Conservation (phyloP, 2,113 vertebrate species). For the Romanogobio albipinnatus region DNA sequence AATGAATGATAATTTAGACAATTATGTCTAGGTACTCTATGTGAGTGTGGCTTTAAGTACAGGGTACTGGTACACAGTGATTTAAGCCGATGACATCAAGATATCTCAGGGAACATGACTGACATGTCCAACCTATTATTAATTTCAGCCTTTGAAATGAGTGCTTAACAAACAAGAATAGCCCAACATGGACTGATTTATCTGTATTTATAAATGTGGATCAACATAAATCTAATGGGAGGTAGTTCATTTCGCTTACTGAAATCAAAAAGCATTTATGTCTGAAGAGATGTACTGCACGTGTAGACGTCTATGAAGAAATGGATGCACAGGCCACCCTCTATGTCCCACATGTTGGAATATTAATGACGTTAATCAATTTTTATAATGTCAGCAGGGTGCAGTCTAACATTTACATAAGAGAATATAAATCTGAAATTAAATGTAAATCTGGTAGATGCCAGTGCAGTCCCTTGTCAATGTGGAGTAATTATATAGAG, state of each 20-base stretch:
- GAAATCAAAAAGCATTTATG: background rate
- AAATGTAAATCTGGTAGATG: constrained; percentile 72
- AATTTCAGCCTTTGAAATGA: background rate
- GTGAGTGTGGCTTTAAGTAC: background rate
- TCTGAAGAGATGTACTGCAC: background rate
- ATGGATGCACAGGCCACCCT: constrained; percentile 40
- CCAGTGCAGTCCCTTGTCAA: constrained; percentile 61
- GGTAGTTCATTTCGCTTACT: constrained; percentile 23
- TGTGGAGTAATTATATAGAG: constrained; percentile 59
- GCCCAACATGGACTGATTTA: constrained; percentile 8
- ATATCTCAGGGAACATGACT: background rate
- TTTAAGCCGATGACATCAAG: background rate
- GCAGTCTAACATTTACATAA: constrained; percentile 80
- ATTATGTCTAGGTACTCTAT: background rate
- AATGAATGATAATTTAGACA: constrained; percentile 23
- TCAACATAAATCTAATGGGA: constrained; percentile 26
- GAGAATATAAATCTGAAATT: constrained; percentile 77
- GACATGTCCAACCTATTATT: background rate
- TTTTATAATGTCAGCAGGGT: constrained; percentile 79
- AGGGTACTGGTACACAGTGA: background rate
- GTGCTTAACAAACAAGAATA: background rate
- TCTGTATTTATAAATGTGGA: constrained; percentile 17
- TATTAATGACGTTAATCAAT: constrained; percentile 79
- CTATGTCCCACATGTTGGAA: constrained; percentile 69
- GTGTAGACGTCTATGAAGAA: constrained; percentile 10